These are phyloP conservation scores for Astreopora myriophthalma DNA, from an alignment of 64 coral and sea anemone species.

Conservation along the genomic window DNA sequence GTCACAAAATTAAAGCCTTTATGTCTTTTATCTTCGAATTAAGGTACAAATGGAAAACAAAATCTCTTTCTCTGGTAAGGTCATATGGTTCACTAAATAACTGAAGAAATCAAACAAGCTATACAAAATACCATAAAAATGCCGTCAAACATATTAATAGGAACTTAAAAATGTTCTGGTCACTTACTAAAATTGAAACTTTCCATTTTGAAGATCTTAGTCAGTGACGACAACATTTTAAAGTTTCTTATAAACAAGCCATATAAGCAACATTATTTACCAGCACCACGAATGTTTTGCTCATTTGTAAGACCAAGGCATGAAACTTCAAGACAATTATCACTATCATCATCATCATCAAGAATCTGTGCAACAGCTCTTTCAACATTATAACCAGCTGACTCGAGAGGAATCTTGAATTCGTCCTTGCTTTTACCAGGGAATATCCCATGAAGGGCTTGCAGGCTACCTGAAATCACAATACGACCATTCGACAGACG, in stretches of 20 bases:
- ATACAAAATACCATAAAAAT: background rate
- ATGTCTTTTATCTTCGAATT: conserved; percentile 1
- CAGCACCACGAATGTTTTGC: background rate
- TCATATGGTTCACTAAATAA: background rate
- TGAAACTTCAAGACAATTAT: conserved; percentile 1
- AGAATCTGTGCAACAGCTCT: too few species aligned
- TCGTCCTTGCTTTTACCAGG: conserved; percentile 4
- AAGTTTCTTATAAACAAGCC: background rate
- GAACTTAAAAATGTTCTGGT: background rate
- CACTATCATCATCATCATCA: background rate
- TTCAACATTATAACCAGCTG: background rate
- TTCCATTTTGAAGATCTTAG: background rate
- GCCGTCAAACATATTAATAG: background rate
- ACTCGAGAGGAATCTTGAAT: background rate
- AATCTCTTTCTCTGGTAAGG: background rate
- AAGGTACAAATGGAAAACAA: background rate
- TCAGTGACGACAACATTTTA: background rate
- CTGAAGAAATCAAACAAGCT: background rate
- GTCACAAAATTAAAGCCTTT: background rate
- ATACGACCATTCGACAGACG: background rate
- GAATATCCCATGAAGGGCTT: conserved; percentile 5
- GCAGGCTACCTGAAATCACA: background rate
- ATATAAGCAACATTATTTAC: conserved; percentile 1
- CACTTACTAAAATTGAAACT: conserved; percentile 1
- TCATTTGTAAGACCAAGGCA: background rate